Conservation (phyloP, 2,888 invertebrate genomes). For the Eupithecia subumbrata region DNA sequence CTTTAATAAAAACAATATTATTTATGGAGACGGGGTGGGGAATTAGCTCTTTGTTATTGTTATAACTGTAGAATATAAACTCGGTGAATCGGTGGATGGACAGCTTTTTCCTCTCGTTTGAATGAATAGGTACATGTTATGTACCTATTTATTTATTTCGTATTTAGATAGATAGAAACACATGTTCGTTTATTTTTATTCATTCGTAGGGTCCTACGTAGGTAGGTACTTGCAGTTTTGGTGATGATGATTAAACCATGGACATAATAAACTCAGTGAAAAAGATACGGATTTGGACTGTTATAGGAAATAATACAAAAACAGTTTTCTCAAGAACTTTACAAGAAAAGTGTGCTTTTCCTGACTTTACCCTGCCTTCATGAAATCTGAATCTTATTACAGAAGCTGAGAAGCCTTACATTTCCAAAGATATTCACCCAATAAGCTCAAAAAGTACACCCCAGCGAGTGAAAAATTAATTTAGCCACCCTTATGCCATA, state of each 20-base stretch:
- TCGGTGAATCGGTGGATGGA: not conserved
- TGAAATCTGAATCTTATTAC: conserved; percentile 37
- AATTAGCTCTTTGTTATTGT: conserved; percentile 10
- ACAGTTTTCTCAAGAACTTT: not conserved
- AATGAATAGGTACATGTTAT: not conserved
- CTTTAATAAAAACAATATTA: conserved; percentile 61
- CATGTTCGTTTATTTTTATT: not conserved
- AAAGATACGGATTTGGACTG: not conserved
- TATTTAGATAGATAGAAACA: too few relatives aligned
- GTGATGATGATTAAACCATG: not conserved
- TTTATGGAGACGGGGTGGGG: conserved; percentile 50
- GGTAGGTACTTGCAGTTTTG: not conserved
- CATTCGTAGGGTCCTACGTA: too few relatives aligned
- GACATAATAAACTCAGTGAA: not conserved
- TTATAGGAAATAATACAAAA: not conserved
- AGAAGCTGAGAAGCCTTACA: conserved; percentile 30
- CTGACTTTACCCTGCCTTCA: not conserved
- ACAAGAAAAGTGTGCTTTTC: not conserved
- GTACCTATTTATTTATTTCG: too few relatives aligned
- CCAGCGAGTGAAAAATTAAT: conserved; percentile 63
- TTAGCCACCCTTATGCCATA: conserved; percentile 63
- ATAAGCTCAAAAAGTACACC: conserved; percentile 59
- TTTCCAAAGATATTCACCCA: conserved; percentile 47
- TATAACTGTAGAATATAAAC: not conserved
- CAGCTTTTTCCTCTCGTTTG: not conserved